Conservation (phyloP, 2,113 vertebrate genomes). For the Emydocephalus ijimae region DNA sequence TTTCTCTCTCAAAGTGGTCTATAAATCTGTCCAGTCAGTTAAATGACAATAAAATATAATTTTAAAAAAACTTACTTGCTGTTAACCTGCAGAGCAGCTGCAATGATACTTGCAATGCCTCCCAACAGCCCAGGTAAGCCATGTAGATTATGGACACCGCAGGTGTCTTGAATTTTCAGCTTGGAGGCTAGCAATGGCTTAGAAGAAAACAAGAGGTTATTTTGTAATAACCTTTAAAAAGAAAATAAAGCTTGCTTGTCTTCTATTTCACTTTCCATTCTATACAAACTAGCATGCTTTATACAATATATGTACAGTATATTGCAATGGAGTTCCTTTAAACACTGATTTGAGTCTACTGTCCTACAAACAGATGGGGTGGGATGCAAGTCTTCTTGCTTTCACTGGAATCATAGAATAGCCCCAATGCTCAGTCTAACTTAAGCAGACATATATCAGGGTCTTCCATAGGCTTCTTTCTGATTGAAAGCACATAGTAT, state of each 20-base stretch:
- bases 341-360: neutral
- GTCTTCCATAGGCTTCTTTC: neutral
- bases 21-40: neutral
- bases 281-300: neutral
- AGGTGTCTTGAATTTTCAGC: slow-evolving; percentile 90
- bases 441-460: neutral
- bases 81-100: slow-evolving; percentile 56
- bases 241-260: neutral
- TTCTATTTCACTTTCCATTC: neutral
- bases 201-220: slow-evolving; percentile 36
- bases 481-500: neutral
- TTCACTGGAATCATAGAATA: neutral
- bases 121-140: slow-evolving; percentile 93
- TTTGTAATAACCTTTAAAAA: neutral
- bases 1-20: neutral
- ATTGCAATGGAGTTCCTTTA: neutral
- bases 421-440: neutral
- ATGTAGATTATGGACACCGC: slow-evolving; percentile 94
- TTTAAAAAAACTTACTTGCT: slow-evolving; percentile 54
- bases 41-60: neutral
- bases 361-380: neutral
- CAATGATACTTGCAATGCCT: slow-evolving; percentile 82
- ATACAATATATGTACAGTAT: neutral
- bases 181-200: slow-evolving; percentile 83
- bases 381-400: neutral